These are phyloP conservation scores for Cercopithecus mona DNA, from an alignment of 2,113 vertebrate species.

Conservation along the genomic window DNA sequence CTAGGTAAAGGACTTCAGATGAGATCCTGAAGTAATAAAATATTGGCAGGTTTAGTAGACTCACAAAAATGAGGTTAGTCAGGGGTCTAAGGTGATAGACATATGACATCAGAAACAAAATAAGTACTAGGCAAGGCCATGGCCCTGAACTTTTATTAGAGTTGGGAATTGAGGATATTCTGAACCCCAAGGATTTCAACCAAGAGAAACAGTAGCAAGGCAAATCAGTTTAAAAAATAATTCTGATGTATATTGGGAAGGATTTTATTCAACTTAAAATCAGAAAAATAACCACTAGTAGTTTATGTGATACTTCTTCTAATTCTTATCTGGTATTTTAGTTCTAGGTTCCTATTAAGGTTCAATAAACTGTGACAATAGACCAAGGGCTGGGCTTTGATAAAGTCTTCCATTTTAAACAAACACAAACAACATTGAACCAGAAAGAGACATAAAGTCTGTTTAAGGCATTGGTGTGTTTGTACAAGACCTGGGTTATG, in stretches of 20 bases:
- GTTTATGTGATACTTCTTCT: not conserved
- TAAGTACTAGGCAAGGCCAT: not conserved
- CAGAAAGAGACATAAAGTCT: not conserved
- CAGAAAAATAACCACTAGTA: not conserved
- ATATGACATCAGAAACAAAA: slow-evolving; percentile 31
- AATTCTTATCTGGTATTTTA: not conserved
- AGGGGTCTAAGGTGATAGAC: not conserved
- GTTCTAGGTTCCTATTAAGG: not conserved
- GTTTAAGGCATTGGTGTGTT: not conserved
- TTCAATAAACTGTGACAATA: not conserved
- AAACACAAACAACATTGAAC: not conserved
- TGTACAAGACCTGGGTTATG: not conserved
- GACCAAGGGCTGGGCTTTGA: not conserved
- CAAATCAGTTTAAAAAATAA: not conserved
- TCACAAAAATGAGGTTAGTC: not conserved
- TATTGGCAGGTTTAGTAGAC: not conserved
- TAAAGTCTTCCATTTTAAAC: slow-evolving; percentile 37
- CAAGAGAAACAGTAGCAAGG: not conserved
- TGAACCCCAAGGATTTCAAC: not conserved
- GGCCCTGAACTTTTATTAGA: not conserved
- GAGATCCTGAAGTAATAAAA: slow-evolving; percentile 16
- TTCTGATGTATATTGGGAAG: not conserved
- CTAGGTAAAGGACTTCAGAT: slow-evolving; percentile 37
- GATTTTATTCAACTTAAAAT: slow-evolving; percentile 25
- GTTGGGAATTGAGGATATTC: not conserved